Conservation (phyloP, 1,140 invertebrate genomes). For the Andrena cerasifolii region DNA sequence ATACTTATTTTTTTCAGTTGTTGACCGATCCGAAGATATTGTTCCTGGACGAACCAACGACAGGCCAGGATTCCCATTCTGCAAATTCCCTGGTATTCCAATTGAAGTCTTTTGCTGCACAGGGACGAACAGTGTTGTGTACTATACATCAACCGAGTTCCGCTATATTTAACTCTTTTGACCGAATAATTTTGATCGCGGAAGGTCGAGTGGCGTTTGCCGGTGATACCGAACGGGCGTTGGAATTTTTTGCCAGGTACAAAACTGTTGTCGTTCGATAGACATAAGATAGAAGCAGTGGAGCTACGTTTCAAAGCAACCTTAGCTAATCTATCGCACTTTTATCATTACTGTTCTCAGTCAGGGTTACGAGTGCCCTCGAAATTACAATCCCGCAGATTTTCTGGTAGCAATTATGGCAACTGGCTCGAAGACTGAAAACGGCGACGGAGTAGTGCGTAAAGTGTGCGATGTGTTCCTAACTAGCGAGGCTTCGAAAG, state of each 20-base stretch:
- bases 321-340: too few species aligned
- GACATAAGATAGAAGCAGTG: too few species aligned
- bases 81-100: constrained; percentile 93
- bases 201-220: constrained; percentile 95
- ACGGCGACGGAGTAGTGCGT: constrained; percentile 85
- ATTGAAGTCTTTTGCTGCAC: constrained; percentile 85
- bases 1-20: constrained; percentile 83
- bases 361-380: constrained; percentile 89
- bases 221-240: constrained; percentile 88
- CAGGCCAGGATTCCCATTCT: constrained; percentile 95
- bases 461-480: constrained; percentile 90
- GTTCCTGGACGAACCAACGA: constrained; percentile 98
- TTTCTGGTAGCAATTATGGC: constrained; percentile 94
- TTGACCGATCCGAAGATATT: constrained; percentile 95
- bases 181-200: constrained; percentile 92
- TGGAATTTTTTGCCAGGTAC: constrained; percentile 91
- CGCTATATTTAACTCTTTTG: constrained; percentile 94
- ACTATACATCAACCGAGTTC: constrained; percentile 99
- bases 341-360: constrained; percentile 74
- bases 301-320: too few species aligned
- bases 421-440: constrained; percentile 89
- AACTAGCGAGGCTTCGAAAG: constrained; percentile 88
- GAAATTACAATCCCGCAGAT: constrained; percentile 96
- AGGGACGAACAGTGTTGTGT: constrained; percentile 94
- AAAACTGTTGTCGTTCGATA: too few species aligned